Base-by-base conservation (phyloP, 2,113 vertebrate species). In the Hippoglossus stenolepis region DNA sequence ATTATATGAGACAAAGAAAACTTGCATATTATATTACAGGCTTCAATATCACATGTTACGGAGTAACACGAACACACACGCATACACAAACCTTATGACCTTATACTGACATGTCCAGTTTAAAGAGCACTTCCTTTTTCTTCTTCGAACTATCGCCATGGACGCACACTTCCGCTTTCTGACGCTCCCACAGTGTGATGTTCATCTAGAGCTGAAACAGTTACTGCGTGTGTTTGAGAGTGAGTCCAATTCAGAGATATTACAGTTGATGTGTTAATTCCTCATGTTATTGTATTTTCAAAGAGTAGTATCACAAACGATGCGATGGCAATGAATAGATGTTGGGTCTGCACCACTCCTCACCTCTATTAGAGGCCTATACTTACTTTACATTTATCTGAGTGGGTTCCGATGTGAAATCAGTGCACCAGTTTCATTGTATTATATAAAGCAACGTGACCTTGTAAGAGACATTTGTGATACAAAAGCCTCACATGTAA, bases 121-220 rank as follows among this genome's bases (percentile, higher is more conserved):
- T 89, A 77, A 90, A 53, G 49, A 76, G 57, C 35, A 79, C 88
- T 95, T 94, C 93, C 93, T 89, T 71, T 91, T 93, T 90, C 80
- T 86, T 2, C 74, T 64, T 77, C 57, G 15, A 85, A 82, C 75
- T 85, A 93, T 93, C 90, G 83, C 47, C 74, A 90, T 67, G 80
- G 83, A 87, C 1, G 65, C 91, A 91, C 63, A 81, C 89, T 94
- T 95, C 94, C 90, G 87, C 92, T 92, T 90, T 92, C 65, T 77
- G 80, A 73, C 49, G 49, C 61, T 3, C 73, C 70, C 57, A 35
- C 40, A 35, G 51, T n/a, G 9, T 81, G 10, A 68, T 8, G 74
- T 76, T 80, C 43, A 69, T 45, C 64, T 73, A 73, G 2, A 47
- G 47, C 23, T 70, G 31, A 67, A 13, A 64, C 31, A 62, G n/a